These are phyloP conservation scores for Leucoraja ocellata DNA, from an alignment of 2,797 vertebrate genomes.

Conservation along the genomic window DNA sequence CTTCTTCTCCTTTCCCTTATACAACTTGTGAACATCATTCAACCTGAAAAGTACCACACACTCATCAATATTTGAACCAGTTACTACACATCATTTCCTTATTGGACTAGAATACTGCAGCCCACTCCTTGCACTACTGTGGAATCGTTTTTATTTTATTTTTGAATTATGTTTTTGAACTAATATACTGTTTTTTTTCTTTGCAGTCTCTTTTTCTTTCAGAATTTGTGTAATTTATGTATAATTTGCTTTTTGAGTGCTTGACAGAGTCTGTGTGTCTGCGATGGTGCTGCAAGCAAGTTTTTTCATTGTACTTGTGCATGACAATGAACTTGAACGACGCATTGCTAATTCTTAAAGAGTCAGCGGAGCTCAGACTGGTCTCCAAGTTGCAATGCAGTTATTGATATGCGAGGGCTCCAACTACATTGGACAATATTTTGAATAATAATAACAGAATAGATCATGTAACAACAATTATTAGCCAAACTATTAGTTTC, in stretches of 20 bases:
- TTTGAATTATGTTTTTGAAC: too few species aligned
- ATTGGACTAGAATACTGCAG: background rate
- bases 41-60: conserved; percentile 60
- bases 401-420: background rate
- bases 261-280: too few species aligned
- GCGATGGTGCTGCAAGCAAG: too few species aligned
- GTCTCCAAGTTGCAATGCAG: background rate
- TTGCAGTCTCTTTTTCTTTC: too few species aligned
- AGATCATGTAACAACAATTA: background rate
- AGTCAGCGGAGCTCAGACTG: background rate
- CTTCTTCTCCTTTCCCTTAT: conserved; percentile 72
- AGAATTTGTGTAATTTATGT: too few species aligned
- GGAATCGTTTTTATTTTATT: too few species aligned
- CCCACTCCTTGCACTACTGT: too few species aligned
- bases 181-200: too few species aligned
- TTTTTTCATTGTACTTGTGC: too few species aligned
- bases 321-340: background rate
- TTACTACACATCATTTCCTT: background rate
- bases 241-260: too few species aligned
- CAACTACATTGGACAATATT: background rate
- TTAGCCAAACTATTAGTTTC: background rate
- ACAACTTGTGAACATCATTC: conserved; percentile 79
- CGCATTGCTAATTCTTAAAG: background rate
- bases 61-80: background rate
- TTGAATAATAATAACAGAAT: background rate